Evolutionary conservation across 2,797 vertebrate species (phyloP), one percentile per base, ranked within the genome.

Genomic region (Pseudopleuronectes americanus): DNA sequence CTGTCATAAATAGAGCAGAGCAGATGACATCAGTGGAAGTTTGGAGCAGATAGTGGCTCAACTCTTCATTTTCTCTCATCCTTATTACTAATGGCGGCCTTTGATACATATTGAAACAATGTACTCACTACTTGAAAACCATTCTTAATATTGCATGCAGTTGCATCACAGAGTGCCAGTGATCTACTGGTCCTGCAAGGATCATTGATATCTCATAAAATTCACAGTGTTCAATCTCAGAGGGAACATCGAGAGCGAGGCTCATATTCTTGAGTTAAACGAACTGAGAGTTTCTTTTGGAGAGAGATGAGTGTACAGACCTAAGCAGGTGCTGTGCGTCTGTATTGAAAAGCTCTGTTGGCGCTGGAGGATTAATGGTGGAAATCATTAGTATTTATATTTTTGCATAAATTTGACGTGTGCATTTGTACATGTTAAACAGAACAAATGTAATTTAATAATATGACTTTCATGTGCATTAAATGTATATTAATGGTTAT

Each of bases 51-150:
- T 57, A 53, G 62, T 74, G 22, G 14, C 43, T 77, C 56, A 31
- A 64, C 66, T 53, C 75, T 78, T 64, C 54, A 68, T 76, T 71
- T 81, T 54, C 38, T 61, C 57, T 76, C 52, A 41, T 58, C 54
- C 54, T 77, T 59, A 59, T 69, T 63, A 56, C 81, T 79, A 71
- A 84, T 68, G 56, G 49, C 62, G 48, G 23, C 45, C 70, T 82
- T 72, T 76, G 63, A 86, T 79, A 74, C 76, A 74, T 76, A 81
- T 68, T 80, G 67, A 79, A 88, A 84, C 72, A 84, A 80, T 79
- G 65, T 65, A 61, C 57, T 59, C 68, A 64, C 41, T 65, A 23
- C 49, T 69, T 68, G 58, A 72, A 83, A 78, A 71, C 22, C 63
- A 65, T 13, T 63, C 24, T 74, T 56, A 81, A 87, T 84, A 71